phyloP scores from a whole-genome alignment of 1,140 invertebrate genomes.

The Aphaenogaster floridana region DNA sequence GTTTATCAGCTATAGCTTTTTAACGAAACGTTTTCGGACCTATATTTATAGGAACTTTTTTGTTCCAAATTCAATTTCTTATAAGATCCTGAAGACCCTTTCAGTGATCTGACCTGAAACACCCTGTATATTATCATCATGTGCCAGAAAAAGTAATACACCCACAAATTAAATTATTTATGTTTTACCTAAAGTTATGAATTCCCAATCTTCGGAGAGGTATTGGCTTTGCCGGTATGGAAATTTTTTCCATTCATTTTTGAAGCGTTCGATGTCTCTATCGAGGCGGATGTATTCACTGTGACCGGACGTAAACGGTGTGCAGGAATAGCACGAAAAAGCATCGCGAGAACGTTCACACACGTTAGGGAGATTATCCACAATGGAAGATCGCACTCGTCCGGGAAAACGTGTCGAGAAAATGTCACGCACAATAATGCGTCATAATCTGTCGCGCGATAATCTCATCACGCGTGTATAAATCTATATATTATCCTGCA shows the following conservation, averaged over 20 bases:
- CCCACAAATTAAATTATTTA: background rate
- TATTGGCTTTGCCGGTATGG: background rate
- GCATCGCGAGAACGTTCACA: conserved; percentile 24
- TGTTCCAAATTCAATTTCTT: too few relatives aligned
- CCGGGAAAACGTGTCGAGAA: conserved; percentile 21
- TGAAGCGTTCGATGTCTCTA: background rate
- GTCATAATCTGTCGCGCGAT: conserved; percentile 65
- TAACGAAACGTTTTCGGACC: too few relatives aligned
- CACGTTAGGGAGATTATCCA: conserved; percentile 43
- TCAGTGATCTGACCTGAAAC: too few relatives aligned
- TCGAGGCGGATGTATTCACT: background rate
- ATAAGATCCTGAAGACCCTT: too few relatives aligned
- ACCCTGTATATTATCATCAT: background rate
- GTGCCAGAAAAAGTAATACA: background rate
- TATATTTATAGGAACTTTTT: too few relatives aligned
- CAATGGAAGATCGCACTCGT: conserved; percentile 6
- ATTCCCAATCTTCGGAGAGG: background rate
- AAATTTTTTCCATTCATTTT: background rate
- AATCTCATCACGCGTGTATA: conserved; percentile 71
- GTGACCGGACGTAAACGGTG: conserved; percentile 3
- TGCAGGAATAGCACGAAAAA: conserved; percentile 23
- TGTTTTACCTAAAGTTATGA: background rate
- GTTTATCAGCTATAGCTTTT: too few relatives aligned
- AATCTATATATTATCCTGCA: conserved; percentile 65
- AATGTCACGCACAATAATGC: conserved; percentile 66